Percentiles rank a stretch among this genome's conserved stretches.
Conservation (phyloP, 2,888 invertebrate species). For the Glaucopsyche alexis region DNA sequence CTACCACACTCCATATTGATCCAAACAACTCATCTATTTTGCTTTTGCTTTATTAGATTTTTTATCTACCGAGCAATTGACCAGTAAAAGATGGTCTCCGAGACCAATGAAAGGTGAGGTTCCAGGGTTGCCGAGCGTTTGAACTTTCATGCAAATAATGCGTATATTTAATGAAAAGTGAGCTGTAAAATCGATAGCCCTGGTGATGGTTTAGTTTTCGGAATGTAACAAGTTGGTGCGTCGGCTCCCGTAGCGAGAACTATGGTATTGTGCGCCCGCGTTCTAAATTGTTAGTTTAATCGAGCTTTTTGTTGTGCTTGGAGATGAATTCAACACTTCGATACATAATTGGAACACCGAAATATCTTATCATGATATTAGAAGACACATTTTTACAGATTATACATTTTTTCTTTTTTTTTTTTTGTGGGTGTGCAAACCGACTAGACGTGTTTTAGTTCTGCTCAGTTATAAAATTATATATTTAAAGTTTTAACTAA, state of each 20-base stretch:
- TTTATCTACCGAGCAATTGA: constrained; percentile 50
- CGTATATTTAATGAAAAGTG: not conserved
- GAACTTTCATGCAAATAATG: constrained; percentile 36
- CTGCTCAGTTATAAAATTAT: too few species aligned
- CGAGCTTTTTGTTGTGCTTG: constrained; percentile 67
- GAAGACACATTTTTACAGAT: not conserved
- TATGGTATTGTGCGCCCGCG: constrained; percentile 66
- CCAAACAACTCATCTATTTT: constrained; percentile 74
- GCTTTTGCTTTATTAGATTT: constrained; percentile 72
- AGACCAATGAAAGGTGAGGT: constrained; percentile 27
- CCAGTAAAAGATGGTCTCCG: constrained; percentile 46
- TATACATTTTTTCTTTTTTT: not conserved
- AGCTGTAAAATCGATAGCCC: not conserved
- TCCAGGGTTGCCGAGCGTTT: constrained; percentile 30
- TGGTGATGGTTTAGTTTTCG: not conserved
- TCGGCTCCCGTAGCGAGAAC: constrained; percentile 69
- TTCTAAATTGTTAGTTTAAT: constrained; percentile 75
- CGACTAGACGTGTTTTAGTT: too few species aligned
- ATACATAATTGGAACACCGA: constrained; percentile 30
- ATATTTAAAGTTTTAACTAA: too few species aligned
- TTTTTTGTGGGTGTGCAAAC: too few species aligned
- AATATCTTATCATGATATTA: constrained; percentile 14
- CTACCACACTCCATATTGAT: constrained; percentile 78
- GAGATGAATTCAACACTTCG: constrained; percentile 53
- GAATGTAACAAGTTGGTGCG: constrained; percentile 29